These are phyloP conservation scores for Mystacides longicornis DNA, from an alignment of 2,888 invertebrate genomes.

Conservation along the genomic window DNA sequence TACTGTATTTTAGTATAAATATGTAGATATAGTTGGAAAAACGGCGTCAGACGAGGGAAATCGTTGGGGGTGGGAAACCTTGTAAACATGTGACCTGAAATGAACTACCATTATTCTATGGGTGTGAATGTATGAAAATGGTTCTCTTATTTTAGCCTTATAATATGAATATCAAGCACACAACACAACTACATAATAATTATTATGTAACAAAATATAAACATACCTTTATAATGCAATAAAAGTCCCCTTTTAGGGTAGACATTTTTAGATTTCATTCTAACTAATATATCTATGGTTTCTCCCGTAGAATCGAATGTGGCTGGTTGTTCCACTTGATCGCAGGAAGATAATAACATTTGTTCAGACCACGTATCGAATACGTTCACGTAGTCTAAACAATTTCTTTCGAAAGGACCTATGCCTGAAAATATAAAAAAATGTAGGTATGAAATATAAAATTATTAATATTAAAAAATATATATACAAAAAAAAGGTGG, in stretches of 20 bases:
- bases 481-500: neutral
- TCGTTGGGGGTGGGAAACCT: too few relatives aligned
- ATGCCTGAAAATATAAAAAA: slow-evolving; percentile 33
- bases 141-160: neutral
- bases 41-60: too few relatives aligned
- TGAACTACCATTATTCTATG: neutral
- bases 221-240: slow-evolving; percentile 56
- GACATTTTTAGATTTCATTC: slow-evolving; percentile 41
- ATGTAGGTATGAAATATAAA: neutral
- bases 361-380: slow-evolving; percentile 42
- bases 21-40: neutral
- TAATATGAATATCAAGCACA: neutral
- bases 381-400: slow-evolving; percentile 48
- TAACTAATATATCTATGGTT: slow-evolving; percentile 42
- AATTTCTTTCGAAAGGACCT: slow-evolving; percentile 44
- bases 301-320: slow-evolving; percentile 44
- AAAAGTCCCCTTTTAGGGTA: slow-evolving; percentile 58
- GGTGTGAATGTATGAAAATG: neutral
- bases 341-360: slow-evolving; percentile 45
- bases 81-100: too few relatives aligned
- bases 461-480: neutral
- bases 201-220: neutral
- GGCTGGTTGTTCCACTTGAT: slow-evolving; percentile 47
- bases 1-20: neutral
- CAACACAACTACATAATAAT: neutral